Evolutionary conservation across 2,888 invertebrate species (phyloP).

Genomic region (Lagria hirta): DNA sequence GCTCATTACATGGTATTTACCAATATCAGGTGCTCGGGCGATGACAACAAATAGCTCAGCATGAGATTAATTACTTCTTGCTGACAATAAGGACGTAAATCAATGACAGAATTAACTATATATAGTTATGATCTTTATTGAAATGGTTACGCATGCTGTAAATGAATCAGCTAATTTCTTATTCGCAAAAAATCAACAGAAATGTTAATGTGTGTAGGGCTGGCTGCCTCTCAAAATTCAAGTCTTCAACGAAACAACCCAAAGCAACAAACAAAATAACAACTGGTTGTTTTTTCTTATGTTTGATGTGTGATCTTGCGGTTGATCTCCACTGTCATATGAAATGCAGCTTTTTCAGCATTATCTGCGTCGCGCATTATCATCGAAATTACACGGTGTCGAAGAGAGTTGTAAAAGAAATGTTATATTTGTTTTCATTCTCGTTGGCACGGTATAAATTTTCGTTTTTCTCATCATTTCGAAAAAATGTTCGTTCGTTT

Average conservation of each 20-base stretch:
- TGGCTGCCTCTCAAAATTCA: conserved; percentile 6
- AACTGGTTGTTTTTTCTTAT: conserved; percentile 25
- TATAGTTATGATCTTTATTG: too few relatives aligned
- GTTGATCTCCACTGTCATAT: conserved; percentile 32
- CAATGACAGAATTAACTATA: too few relatives aligned
- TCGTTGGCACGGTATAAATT: conserved; percentile 51
- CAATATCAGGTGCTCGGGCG: too few relatives aligned
- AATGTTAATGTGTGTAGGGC: too few relatives aligned
- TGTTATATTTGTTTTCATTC: conserved; percentile 49
- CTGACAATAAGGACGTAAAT: too few relatives aligned
- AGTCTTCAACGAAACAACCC: conserved; percentile 7
- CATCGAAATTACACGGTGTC: conserved; percentile 47
- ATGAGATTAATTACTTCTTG: too few relatives aligned
- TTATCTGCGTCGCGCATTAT: conserved; percentile 40
- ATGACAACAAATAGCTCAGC: too few relatives aligned
- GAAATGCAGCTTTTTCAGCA: conserved; percentile 41
- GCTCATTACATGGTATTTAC: too few relatives aligned
- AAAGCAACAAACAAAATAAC: conserved; percentile 15
- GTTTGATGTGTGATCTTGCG: conserved; percentile 35
- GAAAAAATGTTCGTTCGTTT: conserved; percentile 36
- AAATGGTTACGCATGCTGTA: too few relatives aligned
- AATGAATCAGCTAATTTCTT: too few relatives aligned
- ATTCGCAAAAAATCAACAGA: too few relatives aligned
- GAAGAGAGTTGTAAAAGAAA: conserved; percentile 46
- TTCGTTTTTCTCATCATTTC: conserved; percentile 37